These are phyloP conservation scores for Talpa occidentalis DNA, from an alignment of 2,113 vertebrate species.

Conservation along the genomic window DNA sequence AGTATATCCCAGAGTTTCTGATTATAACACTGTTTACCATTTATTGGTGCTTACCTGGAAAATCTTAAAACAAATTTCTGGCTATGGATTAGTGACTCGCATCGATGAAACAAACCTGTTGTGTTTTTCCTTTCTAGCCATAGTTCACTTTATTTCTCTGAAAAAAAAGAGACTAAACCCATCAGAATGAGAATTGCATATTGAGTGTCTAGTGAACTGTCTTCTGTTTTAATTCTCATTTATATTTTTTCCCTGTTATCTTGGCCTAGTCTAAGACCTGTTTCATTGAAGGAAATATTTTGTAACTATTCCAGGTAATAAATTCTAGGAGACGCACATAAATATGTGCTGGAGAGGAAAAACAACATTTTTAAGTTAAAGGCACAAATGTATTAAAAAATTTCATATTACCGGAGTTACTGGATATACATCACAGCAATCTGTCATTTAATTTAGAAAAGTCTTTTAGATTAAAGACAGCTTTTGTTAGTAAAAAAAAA, in stretches of 20 bases:
- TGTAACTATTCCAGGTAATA: constrained; percentile 66
- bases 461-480: not conserved
- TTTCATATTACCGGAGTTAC: constrained; percentile 26
- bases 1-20: not conserved
- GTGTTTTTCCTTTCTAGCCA: not conserved
- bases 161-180: not conserved
- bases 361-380: not conserved
- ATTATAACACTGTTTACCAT: not conserved
- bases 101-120: constrained; percentile 24
- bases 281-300: constrained; percentile 66
- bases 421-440: fast-evolving
- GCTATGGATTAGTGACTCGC: constrained; percentile 65
- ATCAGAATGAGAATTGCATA: not conserved
- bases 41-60: not conserved
- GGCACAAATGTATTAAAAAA: constrained; percentile 36
- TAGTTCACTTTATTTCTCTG: not conserved
- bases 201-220: not conserved
- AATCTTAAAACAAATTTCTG: constrained; percentile 52
- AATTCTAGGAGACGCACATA: constrained; percentile 37
- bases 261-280: not conserved
- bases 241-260: not conserved
- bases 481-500: not conserved
- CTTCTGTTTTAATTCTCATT: not conserved
- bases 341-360: constrained; percentile 39
- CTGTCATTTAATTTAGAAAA: constrained; percentile 64